Conservation (phyloP, 2,113 vertebrate genomes). For the Glaucidium brasilianum region DNA sequence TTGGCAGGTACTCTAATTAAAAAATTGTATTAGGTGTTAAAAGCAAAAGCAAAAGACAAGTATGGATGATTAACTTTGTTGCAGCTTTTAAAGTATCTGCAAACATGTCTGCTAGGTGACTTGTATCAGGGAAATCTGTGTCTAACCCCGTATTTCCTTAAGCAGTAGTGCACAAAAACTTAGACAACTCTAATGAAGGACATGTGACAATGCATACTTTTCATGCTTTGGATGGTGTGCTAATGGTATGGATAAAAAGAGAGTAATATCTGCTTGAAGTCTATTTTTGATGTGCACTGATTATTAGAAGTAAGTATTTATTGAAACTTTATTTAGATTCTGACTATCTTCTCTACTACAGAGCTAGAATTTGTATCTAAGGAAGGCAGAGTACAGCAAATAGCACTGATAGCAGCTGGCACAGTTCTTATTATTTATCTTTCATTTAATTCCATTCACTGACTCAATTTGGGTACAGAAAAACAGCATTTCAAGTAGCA, state of each 20-base stretch:
- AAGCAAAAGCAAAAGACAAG: background rate
- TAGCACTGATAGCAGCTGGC: background rate
- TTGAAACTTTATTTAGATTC: background rate
- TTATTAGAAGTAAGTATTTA: background rate
- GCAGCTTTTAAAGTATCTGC: background rate
- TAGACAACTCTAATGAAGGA: background rate
- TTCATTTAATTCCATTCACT: background rate
- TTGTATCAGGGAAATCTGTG: background rate
- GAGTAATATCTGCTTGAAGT: background rate
- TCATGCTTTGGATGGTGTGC: background rate
- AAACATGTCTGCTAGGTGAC: background rate
- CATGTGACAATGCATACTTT: accelerated
- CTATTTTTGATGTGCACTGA: background rate
- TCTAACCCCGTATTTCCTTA: background rate
- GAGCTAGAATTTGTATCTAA: background rate
- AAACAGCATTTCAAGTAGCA: background rate
- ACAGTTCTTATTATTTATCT: background rate
- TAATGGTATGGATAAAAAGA: background rate
- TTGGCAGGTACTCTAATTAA: background rate
- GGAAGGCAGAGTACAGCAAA: background rate
- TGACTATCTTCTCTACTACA: background rate
- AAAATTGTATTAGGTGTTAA: background rate
- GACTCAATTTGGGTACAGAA: background rate
- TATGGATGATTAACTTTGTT: background rate
- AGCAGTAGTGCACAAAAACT: background rate